Conservation (phyloP, 2,888 invertebrate genomes). For the Notodonta dromedarius region DNA sequence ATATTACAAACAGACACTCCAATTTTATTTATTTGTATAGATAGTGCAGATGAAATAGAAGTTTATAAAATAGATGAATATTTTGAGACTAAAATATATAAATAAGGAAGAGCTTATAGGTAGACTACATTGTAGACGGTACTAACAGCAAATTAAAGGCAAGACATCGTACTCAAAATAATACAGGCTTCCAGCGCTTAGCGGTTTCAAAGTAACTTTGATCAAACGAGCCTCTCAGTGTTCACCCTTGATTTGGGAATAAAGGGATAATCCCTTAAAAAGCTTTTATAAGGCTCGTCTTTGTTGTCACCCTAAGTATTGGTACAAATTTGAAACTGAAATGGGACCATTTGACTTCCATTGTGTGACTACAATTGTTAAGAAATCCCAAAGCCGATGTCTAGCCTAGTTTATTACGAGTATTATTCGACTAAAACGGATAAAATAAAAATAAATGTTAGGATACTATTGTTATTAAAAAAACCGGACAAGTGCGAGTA, state of each 20-base stretch:
- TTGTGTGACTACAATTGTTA: not conserved
- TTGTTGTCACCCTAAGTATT: conserved; percentile 5
- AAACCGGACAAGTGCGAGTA: too few species aligned
- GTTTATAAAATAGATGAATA: too few species aligned
- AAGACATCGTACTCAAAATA: not conserved
- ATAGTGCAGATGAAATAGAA: too few species aligned
- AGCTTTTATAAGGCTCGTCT: conserved; percentile 5
- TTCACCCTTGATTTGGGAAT: conserved; percentile 1
- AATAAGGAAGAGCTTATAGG: too few species aligned
- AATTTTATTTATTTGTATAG: too few species aligned
- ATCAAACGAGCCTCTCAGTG: not conserved
- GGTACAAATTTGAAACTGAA: conserved; percentile 4
- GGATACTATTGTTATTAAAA: too few species aligned
- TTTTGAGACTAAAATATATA: too few species aligned
- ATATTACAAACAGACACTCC: too few species aligned
- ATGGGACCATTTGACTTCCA: conserved; percentile 3
- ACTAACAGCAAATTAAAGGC: not conserved
- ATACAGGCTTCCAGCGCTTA: not conserved
- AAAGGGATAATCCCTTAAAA: conserved; percentile 6
- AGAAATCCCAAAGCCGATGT: not conserved
- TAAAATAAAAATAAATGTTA: not conserved
- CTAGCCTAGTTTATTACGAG: not conserved
- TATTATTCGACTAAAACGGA: not conserved
- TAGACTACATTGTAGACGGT: not conserved
- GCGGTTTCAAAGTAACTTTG: not conserved